A percentile compares a stretch with the other conserved stretches of the same genome.
phyloP scores from a whole-genome alignment of 2,888 invertebrate species.

The Synergus japonicus region DNA sequence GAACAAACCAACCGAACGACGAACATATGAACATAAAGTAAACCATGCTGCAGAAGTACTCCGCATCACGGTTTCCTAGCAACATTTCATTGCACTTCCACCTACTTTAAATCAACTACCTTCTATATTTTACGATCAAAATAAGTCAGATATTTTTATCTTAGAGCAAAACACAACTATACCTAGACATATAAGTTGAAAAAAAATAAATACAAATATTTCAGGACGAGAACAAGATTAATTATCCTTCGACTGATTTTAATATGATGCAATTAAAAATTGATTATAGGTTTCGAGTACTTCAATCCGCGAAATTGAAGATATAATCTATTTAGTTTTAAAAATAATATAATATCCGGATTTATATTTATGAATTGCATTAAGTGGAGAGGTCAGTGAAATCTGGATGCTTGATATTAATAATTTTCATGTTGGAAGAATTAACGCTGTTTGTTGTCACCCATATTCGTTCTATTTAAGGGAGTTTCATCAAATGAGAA shows the following conservation, averaged over 20 bases:
- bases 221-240: not conserved
- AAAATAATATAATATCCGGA: too few species aligned
- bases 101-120: not conserved
- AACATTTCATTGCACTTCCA: not conserved
- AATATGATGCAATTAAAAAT: conserved; percentile 19
- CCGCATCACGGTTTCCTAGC: not conserved
- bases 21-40: not conserved
- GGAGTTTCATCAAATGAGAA: not conserved
- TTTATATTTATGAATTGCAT: not conserved
- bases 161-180: not conserved
- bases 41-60: not conserved
- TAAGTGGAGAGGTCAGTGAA: not conserved
- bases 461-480: conserved; percentile 1
- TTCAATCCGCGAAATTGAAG: not conserved
- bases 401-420: not conserved
- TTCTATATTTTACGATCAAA: not conserved
- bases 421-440: not conserved
- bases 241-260: conserved; percentile 27
- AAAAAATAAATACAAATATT: too few species aligned
- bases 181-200: too few species aligned
- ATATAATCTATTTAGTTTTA: not conserved
- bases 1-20: conserved; percentile 1
- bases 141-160: not conserved
- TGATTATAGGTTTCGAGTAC: not conserved
- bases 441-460: not conserved